These are phyloP conservation scores for Chrysolina oricalcia DNA, from an alignment of 2,888 invertebrate species.

Conservation along the genomic window DNA sequence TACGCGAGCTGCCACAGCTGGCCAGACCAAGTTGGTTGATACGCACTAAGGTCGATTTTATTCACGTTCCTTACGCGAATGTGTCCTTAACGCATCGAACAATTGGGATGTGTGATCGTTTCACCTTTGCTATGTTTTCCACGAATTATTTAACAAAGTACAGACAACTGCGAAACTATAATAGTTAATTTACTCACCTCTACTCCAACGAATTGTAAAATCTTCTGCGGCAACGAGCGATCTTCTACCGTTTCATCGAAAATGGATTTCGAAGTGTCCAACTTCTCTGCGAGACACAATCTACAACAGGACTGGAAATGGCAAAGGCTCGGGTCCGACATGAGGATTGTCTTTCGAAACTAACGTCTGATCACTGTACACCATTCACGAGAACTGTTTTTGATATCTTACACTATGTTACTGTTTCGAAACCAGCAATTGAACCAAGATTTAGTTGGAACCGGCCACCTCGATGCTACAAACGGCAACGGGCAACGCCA, in stretches of 20 bases:
- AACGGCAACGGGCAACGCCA: slow-evolving; percentile 55
- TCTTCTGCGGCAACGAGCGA: slow-evolving; percentile 76
- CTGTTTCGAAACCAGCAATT: not conserved
- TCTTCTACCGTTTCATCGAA: slow-evolving; percentile 63
- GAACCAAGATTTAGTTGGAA: slow-evolving; percentile 17
- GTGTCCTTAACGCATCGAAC: slow-evolving; percentile 72
- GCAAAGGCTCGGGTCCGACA: slow-evolving; percentile 52
- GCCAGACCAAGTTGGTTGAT: slow-evolving; percentile 41
- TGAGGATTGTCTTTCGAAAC: slow-evolving; percentile 34
- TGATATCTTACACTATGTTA: not conserved
- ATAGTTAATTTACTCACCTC: slow-evolving; percentile 74
- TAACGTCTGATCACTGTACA: slow-evolving; percentile 22
- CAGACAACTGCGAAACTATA: slow-evolving; percentile 34
- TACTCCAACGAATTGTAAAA: slow-evolving; percentile 78
- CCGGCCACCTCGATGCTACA: slow-evolving; percentile 41
- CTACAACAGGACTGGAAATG: slow-evolving; percentile 68
- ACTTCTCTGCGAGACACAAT: slow-evolving; percentile 68
- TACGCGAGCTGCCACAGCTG: slow-evolving; percentile 45
- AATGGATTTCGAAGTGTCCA: slow-evolving; percentile 66
- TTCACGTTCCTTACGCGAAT: slow-evolving; percentile 73
- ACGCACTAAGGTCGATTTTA: slow-evolving; percentile 78
- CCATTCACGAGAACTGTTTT: not conserved
- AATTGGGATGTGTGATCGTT: slow-evolving; percentile 57
- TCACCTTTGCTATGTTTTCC: slow-evolving; percentile 35
- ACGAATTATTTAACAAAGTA: slow-evolving; percentile 31